Conservation (phyloP, 1,140 invertebrate genomes). For the Akabosia matsudoensis region DNA sequence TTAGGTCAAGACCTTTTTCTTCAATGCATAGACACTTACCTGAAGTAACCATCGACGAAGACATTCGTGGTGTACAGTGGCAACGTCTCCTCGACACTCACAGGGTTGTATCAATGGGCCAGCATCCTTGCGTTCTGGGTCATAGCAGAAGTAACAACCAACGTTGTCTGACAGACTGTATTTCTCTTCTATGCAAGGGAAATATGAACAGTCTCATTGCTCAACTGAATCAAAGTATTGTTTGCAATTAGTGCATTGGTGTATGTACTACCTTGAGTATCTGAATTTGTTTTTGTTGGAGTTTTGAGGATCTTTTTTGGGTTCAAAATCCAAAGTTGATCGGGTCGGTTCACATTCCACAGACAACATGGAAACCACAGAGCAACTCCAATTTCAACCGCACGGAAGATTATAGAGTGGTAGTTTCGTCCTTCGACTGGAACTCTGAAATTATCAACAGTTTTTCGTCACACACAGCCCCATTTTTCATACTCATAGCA, state of each 20-base stretch:
- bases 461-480: not conserved
- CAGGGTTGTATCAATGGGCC: conserved; percentile 83
- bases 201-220: conserved; percentile 7
- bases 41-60: conserved; percentile 81
- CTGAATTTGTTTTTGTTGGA: conserved; percentile 1
- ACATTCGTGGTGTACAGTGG: conserved; percentile 86
- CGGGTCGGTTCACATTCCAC: conserved; percentile 90
- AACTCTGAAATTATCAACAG: conserved; percentile 60
- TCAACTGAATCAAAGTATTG: conserved; percentile 16
- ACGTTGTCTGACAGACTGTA: conserved; percentile 45
- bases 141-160: conserved; percentile 94
- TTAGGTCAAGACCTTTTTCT: no score
- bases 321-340: conserved; percentile 89
- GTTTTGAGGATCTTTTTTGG: conserved; percentile 74
- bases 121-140: conserved; percentile 69
- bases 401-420: conserved; percentile 83
- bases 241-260: not conserved
- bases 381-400: conserved; percentile 88
- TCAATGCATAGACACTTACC: conserved; percentile 48
- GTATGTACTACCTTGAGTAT: conserved; percentile 1
- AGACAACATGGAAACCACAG: conserved; percentile 92
- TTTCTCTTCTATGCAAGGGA: conserved; percentile 31
- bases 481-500: not conserved
- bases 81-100: conserved; percentile 83
- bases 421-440: conserved; percentile 83